A percentile compares a stretch with the other conserved stretches of the same genome.
Evolutionary conservation across 2,797 vertebrate genomes (phyloP).

Genomic region (Ficedula albicollis): DNA sequence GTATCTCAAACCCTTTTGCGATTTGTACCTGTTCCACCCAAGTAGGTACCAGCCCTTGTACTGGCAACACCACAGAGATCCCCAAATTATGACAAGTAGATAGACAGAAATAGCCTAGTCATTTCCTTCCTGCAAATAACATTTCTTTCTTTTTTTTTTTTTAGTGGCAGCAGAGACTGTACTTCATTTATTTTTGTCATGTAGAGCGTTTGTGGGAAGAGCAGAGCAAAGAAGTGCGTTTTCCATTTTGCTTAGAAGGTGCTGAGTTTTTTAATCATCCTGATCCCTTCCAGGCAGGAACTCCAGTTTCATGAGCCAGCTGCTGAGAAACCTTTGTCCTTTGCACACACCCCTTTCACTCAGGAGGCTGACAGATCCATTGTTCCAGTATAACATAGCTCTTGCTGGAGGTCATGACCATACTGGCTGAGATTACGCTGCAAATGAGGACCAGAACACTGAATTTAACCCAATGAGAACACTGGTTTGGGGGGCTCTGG

Average conservation of each 20-base stretch:
- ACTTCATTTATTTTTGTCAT: conserved; percentile 50
- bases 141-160: background rate
- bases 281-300: conserved; percentile 63
- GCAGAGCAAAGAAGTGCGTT: conserved; percentile 33
- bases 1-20: background rate
- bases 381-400: conserved; percentile 57
- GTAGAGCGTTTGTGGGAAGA: conserved; percentile 17
- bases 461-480: conserved; percentile 32
- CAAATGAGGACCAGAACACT: conserved; percentile 60
- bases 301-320: conserved; percentile 53
- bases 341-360: conserved; percentile 55
- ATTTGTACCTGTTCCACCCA: background rate
- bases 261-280: conserved; percentile 65
- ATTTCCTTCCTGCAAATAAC: background rate
- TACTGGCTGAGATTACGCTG: conserved; percentile 58
- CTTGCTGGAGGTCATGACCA: conserved; percentile 62
- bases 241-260: conserved; percentile 56
- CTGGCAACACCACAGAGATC: background rate
- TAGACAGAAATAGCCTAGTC: background rate
- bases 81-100: background rate
- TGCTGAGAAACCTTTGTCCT: conserved; percentile 68
- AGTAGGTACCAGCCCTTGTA: background rate
- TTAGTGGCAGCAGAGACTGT: background rate
- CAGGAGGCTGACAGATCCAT: conserved; percentile 58
- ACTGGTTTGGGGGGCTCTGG: background rate